phyloP scores from a whole-genome alignment of 2,113 vertebrate species.

The Bubo bubo region DNA sequence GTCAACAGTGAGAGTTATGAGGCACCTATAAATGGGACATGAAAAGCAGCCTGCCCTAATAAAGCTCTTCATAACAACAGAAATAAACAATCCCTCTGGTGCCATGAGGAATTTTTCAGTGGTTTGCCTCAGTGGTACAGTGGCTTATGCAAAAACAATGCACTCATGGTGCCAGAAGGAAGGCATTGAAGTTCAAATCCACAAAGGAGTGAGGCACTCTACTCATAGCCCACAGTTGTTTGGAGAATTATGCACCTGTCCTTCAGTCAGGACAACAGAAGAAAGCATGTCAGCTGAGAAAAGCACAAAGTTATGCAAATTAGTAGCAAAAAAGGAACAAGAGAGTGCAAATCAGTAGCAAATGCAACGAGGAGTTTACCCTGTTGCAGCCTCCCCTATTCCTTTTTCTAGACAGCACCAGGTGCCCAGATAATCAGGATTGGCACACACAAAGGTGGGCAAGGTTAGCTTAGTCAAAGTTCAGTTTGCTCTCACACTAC shows the following conservation, averaged over 20 bases:
- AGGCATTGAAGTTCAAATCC: neutral
- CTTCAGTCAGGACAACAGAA: neutral
- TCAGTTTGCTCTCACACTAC: neutral
- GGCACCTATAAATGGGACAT: neutral
- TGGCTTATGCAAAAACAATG: neutral
- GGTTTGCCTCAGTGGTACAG: neutral
- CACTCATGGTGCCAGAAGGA: neutral
- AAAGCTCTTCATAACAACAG: neutral
- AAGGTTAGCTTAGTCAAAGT: neutral
- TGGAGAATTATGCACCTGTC: neutral
- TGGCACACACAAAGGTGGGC: neutral
- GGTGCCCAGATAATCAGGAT: neutral
- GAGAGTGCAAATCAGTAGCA: neutral
- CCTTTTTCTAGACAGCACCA: neutral
- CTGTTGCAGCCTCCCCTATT: neutral
- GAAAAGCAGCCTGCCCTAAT: neutral
- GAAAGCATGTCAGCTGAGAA: accelerated
- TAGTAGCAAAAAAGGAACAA: neutral
- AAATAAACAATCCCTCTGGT: neutral
- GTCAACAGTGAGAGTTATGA: neutral
- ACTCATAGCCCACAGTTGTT: neutral
- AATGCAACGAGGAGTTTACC: neutral
- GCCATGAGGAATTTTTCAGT: neutral
- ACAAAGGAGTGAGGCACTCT: neutral
- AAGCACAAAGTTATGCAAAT: neutral